Evolutionary conservation across 1,140 invertebrate genomes (phyloP).

Genomic region (Euschistus heros): DNA sequence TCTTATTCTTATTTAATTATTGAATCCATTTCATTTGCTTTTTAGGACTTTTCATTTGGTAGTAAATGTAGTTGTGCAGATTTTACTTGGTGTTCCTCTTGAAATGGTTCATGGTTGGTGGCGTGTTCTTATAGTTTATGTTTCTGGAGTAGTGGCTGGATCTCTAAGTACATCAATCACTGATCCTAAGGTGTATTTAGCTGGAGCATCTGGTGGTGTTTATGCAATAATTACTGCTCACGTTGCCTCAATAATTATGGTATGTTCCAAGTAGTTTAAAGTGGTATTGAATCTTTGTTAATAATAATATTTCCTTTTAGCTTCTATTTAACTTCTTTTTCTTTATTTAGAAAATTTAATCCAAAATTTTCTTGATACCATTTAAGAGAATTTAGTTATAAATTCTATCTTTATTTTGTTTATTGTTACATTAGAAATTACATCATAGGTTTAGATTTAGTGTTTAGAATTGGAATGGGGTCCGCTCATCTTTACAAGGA

Average conservation of each 20-base stretch:
- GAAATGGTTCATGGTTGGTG: slow-evolving; percentile 95
- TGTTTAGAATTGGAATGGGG: no score
- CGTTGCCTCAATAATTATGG: slow-evolving; percentile 86
- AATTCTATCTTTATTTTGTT: no score
- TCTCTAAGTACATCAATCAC: slow-evolving; percentile 80
- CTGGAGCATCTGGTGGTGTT: slow-evolving; percentile 91
- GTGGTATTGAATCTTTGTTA: no score
- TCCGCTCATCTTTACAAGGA: no score
- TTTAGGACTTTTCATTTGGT: slow-evolving; percentile 68
- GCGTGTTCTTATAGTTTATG: slow-evolving; percentile 69
- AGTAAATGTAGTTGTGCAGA: slow-evolving; percentile 84
- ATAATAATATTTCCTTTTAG: neutral
- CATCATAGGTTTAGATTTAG: no score
- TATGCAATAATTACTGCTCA: slow-evolving; percentile 93
- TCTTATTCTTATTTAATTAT: neutral
- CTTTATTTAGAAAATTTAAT: no score
- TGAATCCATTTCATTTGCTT: slow-evolving; percentile 30
- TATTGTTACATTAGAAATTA: no score
- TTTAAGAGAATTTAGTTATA: no score
- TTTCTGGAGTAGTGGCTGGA: slow-evolving; percentile 75
- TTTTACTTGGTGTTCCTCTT: slow-evolving; percentile 81
- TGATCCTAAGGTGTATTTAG: slow-evolving; percentile 75
- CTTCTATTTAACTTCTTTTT: no score
- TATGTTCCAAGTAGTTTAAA: slow-evolving; percentile 35
- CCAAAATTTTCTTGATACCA: no score